Evolutionary conservation across 2,797 vertebrate species (phyloP), one percentile per base, ranked within the genome.

Genomic region (Gallinago solitaria): DNA sequence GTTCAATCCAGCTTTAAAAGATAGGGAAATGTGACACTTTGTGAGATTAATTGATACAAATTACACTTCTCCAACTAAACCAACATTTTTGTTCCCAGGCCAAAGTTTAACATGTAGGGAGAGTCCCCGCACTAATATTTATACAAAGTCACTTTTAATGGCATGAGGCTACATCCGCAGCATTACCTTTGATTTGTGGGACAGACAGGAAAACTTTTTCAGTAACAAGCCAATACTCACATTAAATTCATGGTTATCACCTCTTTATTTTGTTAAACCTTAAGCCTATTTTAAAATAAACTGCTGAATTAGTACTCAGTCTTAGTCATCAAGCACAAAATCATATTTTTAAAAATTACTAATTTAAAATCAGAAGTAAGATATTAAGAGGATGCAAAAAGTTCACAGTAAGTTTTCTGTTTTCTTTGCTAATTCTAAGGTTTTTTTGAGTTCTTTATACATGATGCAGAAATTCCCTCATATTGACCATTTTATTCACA

Each of bases 41-140:
- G 60, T 57, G 73, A 81, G 54, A 96, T 81, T 91, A 96, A 83
- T 78, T 93, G 70, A 97, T 95, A 95, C 91, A 90, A 92, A 96
- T 48, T 91, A 75, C 19, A 70, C 30, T 93, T 88, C 69, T 70
- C 51, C 82, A 94, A 87, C 78, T 93, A 93, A 94, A 91, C 64
- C 68, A 96, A 93, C 37, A 43, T 89, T 87, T 96, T 92, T 93
- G 81, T 68, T 95, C 61, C 53, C 61, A 83, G 81, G 87, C 71
- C 93, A 96, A 95, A 95, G 90, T 92, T 90, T 71, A 85, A 87
- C 50, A 69, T 0, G 2, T 87, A 89, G 57, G 43, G 57, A 82
- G 60, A 79, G 60, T 68, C 35, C 51, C 32, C 68, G 32, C 54
- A 68, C 74, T 84, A 94, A 87, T 74, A 87, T 80, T 90, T 90